These are phyloP conservation scores for Laupala kohalensis DNA, from an alignment of 1,140 invertebrate species.

Conservation along the genomic window DNA sequence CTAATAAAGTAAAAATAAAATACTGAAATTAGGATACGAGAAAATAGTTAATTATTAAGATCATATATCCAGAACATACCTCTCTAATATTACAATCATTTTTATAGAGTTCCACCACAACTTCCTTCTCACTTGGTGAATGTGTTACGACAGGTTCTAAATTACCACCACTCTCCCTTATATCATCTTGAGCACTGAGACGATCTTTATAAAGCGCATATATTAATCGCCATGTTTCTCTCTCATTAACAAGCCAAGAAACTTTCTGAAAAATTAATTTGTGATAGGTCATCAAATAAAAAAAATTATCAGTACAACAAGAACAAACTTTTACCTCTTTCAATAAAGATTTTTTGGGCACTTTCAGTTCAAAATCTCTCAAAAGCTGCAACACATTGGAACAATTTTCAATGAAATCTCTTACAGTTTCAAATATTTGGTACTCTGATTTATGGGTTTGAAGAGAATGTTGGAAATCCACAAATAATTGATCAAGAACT, in stretches of 20 bases:
- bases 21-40: not conserved
- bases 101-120: conserved; percentile 44
- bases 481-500: conserved; percentile 36
- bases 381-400: conserved; percentile 35
- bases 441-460: conserved; percentile 34
- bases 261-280: not conserved
- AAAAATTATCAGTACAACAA: not conserved
- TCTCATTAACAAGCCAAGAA: conserved; percentile 41
- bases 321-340: conserved; percentile 2
- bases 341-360: conserved; percentile 16
- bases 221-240: conserved; percentile 75
- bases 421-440: conserved; percentile 41
- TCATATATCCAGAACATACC: conserved; percentile 21
- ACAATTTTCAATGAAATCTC: conserved; percentile 40
- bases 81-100: conserved; percentile 54
- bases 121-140: conserved; percentile 44
- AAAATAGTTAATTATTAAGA: conserved; percentile 1
- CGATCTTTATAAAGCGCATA: conserved; percentile 68
- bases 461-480: conserved; percentile 42
- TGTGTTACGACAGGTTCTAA: conserved; percentile 17
- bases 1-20: conserved; percentile 18
- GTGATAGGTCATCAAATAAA: not conserved
- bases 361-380: conserved; percentile 27
- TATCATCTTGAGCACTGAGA: conserved; percentile 34
- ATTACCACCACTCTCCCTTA: conserved; percentile 29